A percentile compares a stretch with the other conserved stretches of the same genome.
phyloP scores from a whole-genome alignment of 2,113 vertebrate genomes.

The Craseonycteris thonglongyai region DNA sequence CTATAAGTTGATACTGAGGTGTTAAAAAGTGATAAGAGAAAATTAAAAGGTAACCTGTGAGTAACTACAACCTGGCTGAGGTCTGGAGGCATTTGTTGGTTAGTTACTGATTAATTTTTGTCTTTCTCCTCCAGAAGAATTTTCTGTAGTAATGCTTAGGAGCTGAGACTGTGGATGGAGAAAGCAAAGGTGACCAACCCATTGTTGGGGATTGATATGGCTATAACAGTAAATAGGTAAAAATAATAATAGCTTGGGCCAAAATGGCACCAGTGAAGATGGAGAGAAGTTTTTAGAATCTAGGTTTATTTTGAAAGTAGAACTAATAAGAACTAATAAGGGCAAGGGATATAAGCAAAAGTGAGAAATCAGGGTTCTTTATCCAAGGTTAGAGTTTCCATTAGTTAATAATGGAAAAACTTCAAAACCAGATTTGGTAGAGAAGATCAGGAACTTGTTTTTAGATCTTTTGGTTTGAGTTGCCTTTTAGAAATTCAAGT shows the following conservation, averaged over 20 bases:
- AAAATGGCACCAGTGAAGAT: neutral
- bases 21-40: neutral
- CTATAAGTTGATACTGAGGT: neutral
- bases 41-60: neutral
- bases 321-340: neutral
- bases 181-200: neutral
- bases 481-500: neutral
- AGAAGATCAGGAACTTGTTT: neutral
- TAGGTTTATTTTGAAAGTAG: neutral
- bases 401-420: neutral
- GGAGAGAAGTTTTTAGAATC: neutral
- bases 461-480: neutral
- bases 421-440: neutral
- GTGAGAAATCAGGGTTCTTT: neutral
- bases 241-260: neutral
- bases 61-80: neutral
- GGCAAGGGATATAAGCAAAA: neutral
- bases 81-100: neutral
- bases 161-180: neutral
- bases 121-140: neutral
- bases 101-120: constrained; percentile 15
- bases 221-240: neutral
- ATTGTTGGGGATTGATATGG: neutral
- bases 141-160: neutral
- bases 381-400: neutral